These are phyloP conservation scores for Laothoe populi DNA, from an alignment of 2,888 invertebrate species.

Conservation along the genomic window DNA sequence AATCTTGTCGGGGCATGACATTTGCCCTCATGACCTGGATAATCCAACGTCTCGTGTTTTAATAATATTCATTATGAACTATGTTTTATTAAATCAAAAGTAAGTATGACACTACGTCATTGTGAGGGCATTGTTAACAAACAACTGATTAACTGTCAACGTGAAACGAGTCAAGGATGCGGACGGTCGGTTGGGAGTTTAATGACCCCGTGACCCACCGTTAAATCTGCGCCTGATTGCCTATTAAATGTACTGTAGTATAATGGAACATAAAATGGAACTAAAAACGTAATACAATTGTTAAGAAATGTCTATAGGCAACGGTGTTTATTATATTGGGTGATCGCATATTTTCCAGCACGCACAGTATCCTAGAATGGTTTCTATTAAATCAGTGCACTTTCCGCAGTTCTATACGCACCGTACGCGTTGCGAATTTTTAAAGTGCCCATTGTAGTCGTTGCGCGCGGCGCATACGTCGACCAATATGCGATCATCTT, in stretches of 20 bases:
- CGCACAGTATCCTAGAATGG: background rate
- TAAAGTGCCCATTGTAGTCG: too few species aligned
- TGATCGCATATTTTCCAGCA: too few species aligned
- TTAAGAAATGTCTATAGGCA: background rate
- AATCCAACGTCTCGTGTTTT: background rate
- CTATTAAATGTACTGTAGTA: background rate
- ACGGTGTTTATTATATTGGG: too few species aligned
- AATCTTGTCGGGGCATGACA: background rate
- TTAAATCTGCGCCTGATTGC: background rate
- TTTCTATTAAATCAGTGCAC: background rate
- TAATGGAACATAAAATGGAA: background rate
- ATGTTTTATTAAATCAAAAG: background rate
- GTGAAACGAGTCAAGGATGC: slow-evolving; percentile 15
- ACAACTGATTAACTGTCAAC: background rate
- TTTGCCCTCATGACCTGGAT: background rate
- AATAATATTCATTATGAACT: too few species aligned
- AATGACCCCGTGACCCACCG: background rate
- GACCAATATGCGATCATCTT: too few species aligned
- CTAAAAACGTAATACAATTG: background rate
- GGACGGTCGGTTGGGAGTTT: background rate
- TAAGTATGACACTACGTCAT: too few species aligned
- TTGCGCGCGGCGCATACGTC: too few species aligned
- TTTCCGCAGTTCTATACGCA: too few species aligned
- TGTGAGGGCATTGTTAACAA: background rate
- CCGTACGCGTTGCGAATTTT: too few species aligned